phyloP scores from a whole-genome alignment of 2,797 vertebrate genomes.

The Tinamus major region DNA sequence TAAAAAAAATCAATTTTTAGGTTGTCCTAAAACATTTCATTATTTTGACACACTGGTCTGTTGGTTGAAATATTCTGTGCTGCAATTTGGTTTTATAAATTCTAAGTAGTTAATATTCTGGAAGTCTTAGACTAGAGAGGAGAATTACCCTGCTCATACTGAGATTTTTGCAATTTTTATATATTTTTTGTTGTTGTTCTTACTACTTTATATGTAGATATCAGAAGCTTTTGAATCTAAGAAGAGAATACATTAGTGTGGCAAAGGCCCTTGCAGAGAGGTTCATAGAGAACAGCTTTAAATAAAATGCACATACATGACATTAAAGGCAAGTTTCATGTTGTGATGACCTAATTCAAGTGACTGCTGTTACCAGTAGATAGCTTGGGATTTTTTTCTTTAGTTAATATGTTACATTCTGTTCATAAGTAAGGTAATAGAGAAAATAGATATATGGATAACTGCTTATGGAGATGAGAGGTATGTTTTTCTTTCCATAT shows the following conservation, averaged over 20 bases:
- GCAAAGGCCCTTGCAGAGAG: background rate
- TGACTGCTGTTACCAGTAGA: constrained; percentile 2
- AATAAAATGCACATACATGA: background rate
- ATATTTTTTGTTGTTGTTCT: constrained; percentile 14
- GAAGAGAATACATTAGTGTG: background rate
- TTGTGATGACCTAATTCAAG: constrained; percentile 13
- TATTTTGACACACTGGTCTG: background rate
- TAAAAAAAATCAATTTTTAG: background rate
- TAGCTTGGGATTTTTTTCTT: background rate
- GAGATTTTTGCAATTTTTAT: background rate
- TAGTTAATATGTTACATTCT: constrained; percentile 28
- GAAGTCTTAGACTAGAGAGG: background rate
- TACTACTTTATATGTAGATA: constrained; percentile 17
- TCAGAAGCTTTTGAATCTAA: constrained; percentile 3
- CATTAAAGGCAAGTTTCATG: constrained; percentile 8
- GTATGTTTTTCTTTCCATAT: constrained; percentile 71
- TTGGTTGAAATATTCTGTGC: background rate
- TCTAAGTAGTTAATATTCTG: background rate
- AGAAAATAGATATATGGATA: constrained; percentile 39
- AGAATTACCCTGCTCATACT: background rate
- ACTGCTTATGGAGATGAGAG: constrained; percentile 64
- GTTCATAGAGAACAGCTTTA: background rate
- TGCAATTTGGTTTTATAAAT: constrained; percentile 29
- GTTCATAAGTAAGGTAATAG: constrained; percentile 48
- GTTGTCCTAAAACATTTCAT: background rate